Base-by-base conservation (phyloP, 2,888 invertebrate species). In the Drosophila barbarae region DNA sequence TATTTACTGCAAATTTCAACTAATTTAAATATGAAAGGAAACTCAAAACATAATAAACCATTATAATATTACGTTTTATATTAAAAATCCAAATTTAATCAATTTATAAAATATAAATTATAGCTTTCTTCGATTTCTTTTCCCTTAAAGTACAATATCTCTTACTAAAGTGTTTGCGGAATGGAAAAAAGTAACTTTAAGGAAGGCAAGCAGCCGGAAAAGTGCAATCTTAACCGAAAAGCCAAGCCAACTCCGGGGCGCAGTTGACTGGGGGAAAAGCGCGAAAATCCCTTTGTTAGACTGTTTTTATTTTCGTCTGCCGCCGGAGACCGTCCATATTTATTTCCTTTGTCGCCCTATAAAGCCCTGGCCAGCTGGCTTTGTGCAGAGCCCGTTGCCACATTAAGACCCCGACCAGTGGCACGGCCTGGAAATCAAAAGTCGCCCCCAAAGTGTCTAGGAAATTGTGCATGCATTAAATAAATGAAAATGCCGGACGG, bases 391-490 rank as follows among this genome's bases (percentile, higher is more conserved):
- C 64, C 65, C 49, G 54, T 51, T 41, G 36, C 55, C 63, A 46
- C 65, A 42, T 44, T 51, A 53, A 64, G 54, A 39, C 51, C 60
- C 35, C 15, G 28, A 12, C 35, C 39, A 42, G 70, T 58, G 69
- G 69, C 61, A 61, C 38, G 53, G 53, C 69, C 66, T 65, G 75
- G 53, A 79, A 79, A 81, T 81, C 81, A 83, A 72, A 79, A 83
- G 83, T 81, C 78, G 78, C 74, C 71, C 72, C 77, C 81, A 82
- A 82, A 82, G 81, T 83, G 83, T 82, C 82, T 79, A 83, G 83
- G 77, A 82, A 82, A 82, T 83, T 83, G 82, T 74, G 81, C 81
- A 79, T 83, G 82, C 81, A 82, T 82, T 82, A 82, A 83, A 81
- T 81, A 82, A 83, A 82, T 82, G 83, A 82, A 82, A 81, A 77